Evolutionary conservation across 2,113 vertebrate species (phyloP).

Genomic region (Rattus norvegicus): DNA sequence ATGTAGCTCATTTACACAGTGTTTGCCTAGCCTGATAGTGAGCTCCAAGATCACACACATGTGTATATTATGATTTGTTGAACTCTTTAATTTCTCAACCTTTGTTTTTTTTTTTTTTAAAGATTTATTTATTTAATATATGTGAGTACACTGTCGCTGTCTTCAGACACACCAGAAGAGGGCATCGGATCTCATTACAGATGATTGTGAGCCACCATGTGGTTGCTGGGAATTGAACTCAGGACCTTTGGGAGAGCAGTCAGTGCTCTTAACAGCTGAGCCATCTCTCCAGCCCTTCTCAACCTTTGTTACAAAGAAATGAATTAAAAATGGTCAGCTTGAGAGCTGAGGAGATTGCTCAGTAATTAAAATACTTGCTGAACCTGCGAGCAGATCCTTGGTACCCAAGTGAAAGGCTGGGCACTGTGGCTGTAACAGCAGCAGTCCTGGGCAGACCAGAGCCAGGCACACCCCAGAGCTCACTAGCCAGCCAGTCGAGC

Average conservation of each 20-base stretch:
- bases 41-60: neutral
- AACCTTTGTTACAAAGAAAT: conserved; percentile 15
- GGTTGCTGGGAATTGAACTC: too few species aligned
- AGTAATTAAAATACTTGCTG: neutral
- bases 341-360: neutral
- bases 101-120: too few species aligned
- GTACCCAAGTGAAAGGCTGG: neutral
- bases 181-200: too few species aligned
- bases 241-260: too few species aligned
- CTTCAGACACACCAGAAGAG: too few species aligned
- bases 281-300: too few species aligned
- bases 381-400: neutral
- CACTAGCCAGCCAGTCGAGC: neutral
- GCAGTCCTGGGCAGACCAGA: neutral
- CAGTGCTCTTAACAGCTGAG: too few species aligned
- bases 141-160: too few species aligned
- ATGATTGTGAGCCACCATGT: too few species aligned
- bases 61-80: neutral
- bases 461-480: neutral
- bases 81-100: conserved; percentile 53
- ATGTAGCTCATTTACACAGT: neutral
- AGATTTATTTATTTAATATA: too few species aligned
- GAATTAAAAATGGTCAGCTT: neutral
- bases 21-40: neutral
- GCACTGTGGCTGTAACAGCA: neutral